phyloP scores from a whole-genome alignment of 64 coral and sea anemone species.

The Montipora efflorescens region DNA sequence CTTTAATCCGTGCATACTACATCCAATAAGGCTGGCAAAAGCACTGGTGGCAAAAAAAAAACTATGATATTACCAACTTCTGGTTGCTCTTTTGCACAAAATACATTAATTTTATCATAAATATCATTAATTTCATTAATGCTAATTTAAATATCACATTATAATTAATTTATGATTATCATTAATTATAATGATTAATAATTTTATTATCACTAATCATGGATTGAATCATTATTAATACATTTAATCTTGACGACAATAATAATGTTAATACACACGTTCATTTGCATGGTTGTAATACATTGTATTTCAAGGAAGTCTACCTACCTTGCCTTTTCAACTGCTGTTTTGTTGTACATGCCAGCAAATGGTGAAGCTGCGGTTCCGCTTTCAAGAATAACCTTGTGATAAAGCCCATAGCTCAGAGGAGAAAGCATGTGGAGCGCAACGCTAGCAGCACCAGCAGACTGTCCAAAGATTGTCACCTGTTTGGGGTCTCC shows the following conservation, averaged over 20 bases:
- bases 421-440: conserved; percentile 63
- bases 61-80: neutral
- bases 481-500: conserved; percentile 67
- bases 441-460: conserved; percentile 47
- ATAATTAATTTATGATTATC: too few relatives aligned
- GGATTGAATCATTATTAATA: too few relatives aligned
- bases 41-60: neutral
- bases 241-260: too few relatives aligned
- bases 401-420: conserved; percentile 40
- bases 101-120: too few relatives aligned
- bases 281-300: neutral
- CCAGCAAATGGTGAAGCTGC: conserved; percentile 19
- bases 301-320: too few relatives aligned
- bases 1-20: neutral
- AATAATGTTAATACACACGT: too few relatives aligned
- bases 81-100: too few relatives aligned
- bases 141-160: too few relatives aligned
- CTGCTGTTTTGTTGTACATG: conserved; percentile 16
- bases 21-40: neutral
- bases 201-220: too few relatives aligned
- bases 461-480: conserved; percentile 64
- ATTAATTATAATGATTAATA: too few relatives aligned
- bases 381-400: conserved; percentile 66
- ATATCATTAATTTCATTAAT: too few relatives aligned
- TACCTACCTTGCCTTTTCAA: conserved; percentile 22